Evolutionary conservation across 1,140 invertebrate species (phyloP), one percentile per base, ranked within the genome.

Genomic region (Sitophilus oryzae): DNA sequence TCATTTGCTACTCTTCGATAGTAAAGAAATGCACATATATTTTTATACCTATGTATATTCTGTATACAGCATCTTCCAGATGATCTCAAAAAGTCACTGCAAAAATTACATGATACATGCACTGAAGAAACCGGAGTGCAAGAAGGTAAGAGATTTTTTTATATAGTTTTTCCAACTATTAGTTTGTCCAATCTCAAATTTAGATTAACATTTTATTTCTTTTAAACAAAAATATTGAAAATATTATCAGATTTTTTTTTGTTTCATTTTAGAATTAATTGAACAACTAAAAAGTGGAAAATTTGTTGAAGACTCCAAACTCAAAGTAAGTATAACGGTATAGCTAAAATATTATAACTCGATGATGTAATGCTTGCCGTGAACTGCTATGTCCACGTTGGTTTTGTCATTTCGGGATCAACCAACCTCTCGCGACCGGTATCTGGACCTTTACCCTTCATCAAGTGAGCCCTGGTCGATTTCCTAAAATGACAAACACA

Each of bases 101-200:
- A 50, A 9, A 47, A 42, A 6, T 30, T 65, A 10, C 60, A 63
- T 42, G 22, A 54, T 2, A 45, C 19, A 1, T 65, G 63, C 34
- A 20, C 59, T 3, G 36, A 37, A 10, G 42, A 62, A 46, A 54
- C 48, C 16, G 56, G 58, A 50, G 49, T 57, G 11, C 8, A 22
- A 23, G 53, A 62, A 30, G 50, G 60, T 61, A 51, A 54, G 18
- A 21, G 19, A 19, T n/a, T 35, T 25, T 15, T 46, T 34, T 18
- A 20, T 21, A n/a, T n/a, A n/a, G n/a, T n/a, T n/a, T n/a, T 42
- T 42, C 4, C 11, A 36, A 42, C 10, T 15, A 41, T 42, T 11
- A 11, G 4, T 47, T n/a, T n/a, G n/a, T n/a, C n/a, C n/a, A 6
- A 30, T 30, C 11, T 30, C 25, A 30, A 30, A 30, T 30, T 6